phyloP scores from a whole-genome alignment of 1,140 invertebrate species.

The Drosophila melanogaster region DNA sequence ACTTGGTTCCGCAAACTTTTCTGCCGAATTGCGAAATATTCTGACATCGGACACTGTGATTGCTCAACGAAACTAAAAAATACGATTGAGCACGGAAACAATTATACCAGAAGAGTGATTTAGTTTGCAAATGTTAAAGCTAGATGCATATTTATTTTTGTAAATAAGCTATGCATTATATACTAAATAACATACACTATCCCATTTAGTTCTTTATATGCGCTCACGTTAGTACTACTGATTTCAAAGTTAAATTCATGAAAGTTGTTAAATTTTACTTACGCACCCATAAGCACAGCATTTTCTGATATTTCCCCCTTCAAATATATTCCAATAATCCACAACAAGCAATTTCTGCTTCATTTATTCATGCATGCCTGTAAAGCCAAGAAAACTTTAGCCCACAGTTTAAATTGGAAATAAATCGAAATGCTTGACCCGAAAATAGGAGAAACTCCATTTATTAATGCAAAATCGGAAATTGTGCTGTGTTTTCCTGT shows the following conservation, averaged over 20 bases:
- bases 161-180: too few species aligned
- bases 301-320: too few species aligned
- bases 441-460: constrained; percentile 51
- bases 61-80: neutral
- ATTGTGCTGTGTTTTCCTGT: constrained; percentile 33
- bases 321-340: neutral
- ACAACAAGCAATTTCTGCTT: neutral
- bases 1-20: constrained; percentile 14
- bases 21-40: constrained; percentile 3
- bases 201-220: too few species aligned
- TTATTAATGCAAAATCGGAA: constrained; percentile 73
- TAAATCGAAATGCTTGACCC: constrained; percentile 51
- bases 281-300: too few species aligned
- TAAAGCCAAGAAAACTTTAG: constrained; percentile 2
- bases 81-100: neutral
- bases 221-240: too few species aligned
- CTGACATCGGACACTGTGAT: constrained; percentile 6
- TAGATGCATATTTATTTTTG: too few species aligned
- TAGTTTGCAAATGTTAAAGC: neutral
- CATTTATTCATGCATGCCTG: constrained; percentile 13
- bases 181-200: too few species aligned
- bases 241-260: too few species aligned
- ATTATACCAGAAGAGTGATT: neutral
- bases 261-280: too few species aligned
- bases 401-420: constrained; percentile 25